Evolutionary conservation across 2,888 invertebrate species (phyloP).

Genomic region (Yponomeuta evonymella): DNA sequence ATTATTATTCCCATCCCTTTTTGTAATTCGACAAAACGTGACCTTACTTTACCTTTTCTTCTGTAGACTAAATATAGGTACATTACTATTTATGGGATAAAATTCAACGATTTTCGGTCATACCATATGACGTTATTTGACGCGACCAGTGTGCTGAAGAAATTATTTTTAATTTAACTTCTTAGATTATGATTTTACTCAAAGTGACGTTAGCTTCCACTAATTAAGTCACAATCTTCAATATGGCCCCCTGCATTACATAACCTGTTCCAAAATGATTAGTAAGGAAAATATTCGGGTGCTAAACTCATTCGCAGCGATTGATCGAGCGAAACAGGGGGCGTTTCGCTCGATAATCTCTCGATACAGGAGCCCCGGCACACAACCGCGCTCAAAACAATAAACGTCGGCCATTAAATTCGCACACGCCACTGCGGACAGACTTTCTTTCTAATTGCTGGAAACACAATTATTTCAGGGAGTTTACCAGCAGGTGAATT

Average conservation of each 20-base stretch:
- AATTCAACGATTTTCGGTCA: no score
- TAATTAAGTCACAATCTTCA: no score
- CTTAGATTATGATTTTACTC: no score
- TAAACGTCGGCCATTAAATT: constrained; percentile 68
- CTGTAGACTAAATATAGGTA: neutral
- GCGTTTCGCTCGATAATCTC: constrained; percentile 6
- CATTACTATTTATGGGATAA: neutral
- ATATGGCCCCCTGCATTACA: no score
- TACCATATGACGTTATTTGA: no score
- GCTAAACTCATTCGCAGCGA: neutral
- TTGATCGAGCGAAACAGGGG: neutral
- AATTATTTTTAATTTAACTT: no score
- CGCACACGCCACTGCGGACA: constrained; percentile 55
- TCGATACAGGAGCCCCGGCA: constrained; percentile 23
- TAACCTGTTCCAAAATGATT: neutral
- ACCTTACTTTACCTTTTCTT: neutral
- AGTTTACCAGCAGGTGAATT: neutral
- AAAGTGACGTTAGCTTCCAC: no score
- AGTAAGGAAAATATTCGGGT: neutral
- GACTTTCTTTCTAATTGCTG: constrained; percentile 56
- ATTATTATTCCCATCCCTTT: constrained; percentile 4
- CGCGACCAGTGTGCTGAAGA: no score
- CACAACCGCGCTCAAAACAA: constrained; percentile 52
- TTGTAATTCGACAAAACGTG: neutral
- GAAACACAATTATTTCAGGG: constrained; percentile 32